These are phyloP conservation scores for Chitala chitala DNA, from an alignment of 2,113 vertebrate genomes.

Conservation along the genomic window DNA sequence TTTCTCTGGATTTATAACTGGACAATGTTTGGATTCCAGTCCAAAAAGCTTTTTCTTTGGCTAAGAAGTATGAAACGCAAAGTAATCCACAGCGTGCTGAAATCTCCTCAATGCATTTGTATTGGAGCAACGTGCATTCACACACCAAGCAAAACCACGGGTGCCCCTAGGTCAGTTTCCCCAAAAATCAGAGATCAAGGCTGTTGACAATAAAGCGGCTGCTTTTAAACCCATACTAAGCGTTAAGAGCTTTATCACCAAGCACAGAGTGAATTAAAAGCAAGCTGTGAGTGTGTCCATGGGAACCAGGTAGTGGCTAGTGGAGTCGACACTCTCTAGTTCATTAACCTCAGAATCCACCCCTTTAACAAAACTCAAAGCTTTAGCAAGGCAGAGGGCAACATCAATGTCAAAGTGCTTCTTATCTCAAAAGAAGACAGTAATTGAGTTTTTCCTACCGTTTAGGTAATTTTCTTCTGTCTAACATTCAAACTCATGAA, in stretches of 20 bases:
- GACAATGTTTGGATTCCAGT: no score
- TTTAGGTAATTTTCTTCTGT: not conserved
- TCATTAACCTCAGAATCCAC: constrained; percentile 6
- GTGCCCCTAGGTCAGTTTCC: not conserved
- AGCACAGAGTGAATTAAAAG: constrained; percentile 3
- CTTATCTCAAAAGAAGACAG: not conserved
- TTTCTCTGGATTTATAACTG: no score
- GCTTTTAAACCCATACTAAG: constrained; percentile 2
- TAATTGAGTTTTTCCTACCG: not conserved
- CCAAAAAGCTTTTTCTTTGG: no score
- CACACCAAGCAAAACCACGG: not conserved
- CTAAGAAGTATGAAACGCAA: not conserved
- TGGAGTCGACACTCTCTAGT: not conserved
- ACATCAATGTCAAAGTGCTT: not conserved
- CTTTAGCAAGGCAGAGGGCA: not conserved
- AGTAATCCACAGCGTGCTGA: not conserved
- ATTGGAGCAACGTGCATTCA: not conserved
- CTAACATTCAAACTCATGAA: not conserved
- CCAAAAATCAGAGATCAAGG: not conserved
- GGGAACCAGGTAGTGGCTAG: not conserved
- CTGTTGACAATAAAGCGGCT: not conserved
- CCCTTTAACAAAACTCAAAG: not conserved
- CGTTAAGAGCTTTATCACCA: not conserved
- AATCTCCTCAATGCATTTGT: not conserved
- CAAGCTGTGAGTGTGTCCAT: not conserved